These are phyloP conservation scores for Tupaia chinensis DNA, from an alignment of 2,113 vertebrate genomes.

Conservation along the genomic window DNA sequence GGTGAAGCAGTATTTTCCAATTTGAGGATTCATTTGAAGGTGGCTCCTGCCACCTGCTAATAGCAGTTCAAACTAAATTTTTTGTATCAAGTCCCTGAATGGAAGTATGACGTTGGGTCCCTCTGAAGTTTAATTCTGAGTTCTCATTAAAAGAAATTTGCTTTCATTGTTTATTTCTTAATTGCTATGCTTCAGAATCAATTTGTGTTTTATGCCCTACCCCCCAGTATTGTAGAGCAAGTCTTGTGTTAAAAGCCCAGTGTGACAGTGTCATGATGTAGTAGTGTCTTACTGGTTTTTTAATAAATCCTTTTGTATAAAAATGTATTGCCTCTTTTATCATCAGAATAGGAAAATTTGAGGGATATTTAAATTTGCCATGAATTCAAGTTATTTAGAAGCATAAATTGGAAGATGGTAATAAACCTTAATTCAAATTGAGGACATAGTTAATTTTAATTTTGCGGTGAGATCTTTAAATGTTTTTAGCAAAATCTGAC, in stretches of 20 bases:
- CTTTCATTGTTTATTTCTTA: slow-evolving; percentile 90
- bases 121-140: slow-evolving; percentile 89
- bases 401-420: slow-evolving; percentile 39
- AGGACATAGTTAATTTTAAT: slow-evolving; percentile 35
- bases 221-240: slow-evolving; percentile 88
- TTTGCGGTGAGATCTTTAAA: slow-evolving; percentile 65
- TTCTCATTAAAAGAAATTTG: slow-evolving; percentile 89
- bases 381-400: slow-evolving; percentile 54
- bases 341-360: slow-evolving; percentile 65
- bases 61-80: slow-evolving; percentile 91
- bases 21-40: slow-evolving; percentile 91
- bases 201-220: slow-evolving; percentile 87
- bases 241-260: slow-evolving; percentile 91
- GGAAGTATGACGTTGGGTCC: slow-evolving; percentile 90
- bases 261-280: slow-evolving; percentile 92
- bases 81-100: slow-evolving; percentile 90
- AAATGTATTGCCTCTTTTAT: slow-evolving; percentile 80
- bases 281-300: slow-evolving; percentile 92
- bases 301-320: slow-evolving; percentile 93
- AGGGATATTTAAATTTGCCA: slow-evolving; percentile 17
- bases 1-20: slow-evolving; percentile 91
- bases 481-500: slow-evolving; percentile 54
- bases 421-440: slow-evolving; percentile 34
- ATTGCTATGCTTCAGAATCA: slow-evolving; percentile 90
- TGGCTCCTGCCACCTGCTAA: slow-evolving; percentile 89